Evolutionary conservation across 2,888 invertebrate genomes (phyloP).

Genomic region (Ennomos quercinarius): DNA sequence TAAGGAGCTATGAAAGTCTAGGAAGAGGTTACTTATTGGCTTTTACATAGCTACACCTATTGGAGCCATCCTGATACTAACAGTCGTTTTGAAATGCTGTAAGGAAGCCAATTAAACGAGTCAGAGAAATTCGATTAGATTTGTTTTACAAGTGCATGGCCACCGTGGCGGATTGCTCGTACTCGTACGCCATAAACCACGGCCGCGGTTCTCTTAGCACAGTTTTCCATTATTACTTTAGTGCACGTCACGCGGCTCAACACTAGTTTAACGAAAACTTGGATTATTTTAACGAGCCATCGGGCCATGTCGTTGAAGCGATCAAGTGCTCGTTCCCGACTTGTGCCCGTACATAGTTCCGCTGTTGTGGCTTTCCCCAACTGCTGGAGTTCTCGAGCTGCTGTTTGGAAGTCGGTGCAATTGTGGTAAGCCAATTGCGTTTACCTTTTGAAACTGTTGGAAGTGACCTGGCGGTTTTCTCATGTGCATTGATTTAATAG

Average conservation of each 20-base stretch:
- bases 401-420: no score
- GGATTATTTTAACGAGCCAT: slow-evolving; percentile 5
- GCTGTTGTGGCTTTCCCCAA: no score
- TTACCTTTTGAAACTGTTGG: no score
- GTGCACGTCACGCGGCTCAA: slow-evolving; percentile 25
- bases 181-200: slow-evolving; percentile 35
- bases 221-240: slow-evolving; percentile 38
- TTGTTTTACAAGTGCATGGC: slow-evolving; percentile 32
- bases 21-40: no score
- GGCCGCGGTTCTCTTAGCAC: slow-evolving; percentile 37
- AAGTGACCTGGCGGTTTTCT: no score
- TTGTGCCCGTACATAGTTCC: neutral
- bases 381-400: no score
- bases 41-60: no score
- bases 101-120: slow-evolving; percentile 11
- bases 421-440: no score
- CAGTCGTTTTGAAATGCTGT: neutral
- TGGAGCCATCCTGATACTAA: slow-evolving; percentile 1
- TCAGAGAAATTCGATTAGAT: slow-evolving; percentile 34
- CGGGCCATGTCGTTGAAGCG: neutral
- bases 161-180: slow-evolving; percentile 30
- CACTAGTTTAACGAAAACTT: slow-evolving; percentile 24
- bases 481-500: no score
- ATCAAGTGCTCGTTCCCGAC: neutral
- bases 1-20: no score